These are phyloP conservation scores for Tachina lurida DNA, from an alignment of 2,888 invertebrate species.

Conservation along the genomic window DNA sequence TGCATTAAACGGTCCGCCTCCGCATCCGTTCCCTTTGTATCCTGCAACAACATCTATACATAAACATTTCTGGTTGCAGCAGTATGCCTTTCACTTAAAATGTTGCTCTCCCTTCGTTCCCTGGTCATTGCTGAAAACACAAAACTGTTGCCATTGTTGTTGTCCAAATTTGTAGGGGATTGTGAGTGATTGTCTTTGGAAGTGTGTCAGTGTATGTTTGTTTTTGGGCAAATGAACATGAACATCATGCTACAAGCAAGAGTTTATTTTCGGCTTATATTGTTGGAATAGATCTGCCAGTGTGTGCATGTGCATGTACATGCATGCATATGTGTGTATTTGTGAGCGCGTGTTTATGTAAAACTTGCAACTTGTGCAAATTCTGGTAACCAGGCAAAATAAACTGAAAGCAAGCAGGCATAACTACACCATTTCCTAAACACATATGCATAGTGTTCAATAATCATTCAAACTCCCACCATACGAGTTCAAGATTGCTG, in stretches of 20 bases:
- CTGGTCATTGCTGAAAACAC: background rate
- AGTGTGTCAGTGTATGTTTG: constrained; percentile 9
- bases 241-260: constrained; percentile 42
- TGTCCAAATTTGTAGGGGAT: constrained; percentile 20
- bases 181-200: constrained; percentile 23
- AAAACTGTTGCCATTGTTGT: constrained; percentile 47
- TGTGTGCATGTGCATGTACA: background rate
- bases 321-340: constrained; percentile 10
- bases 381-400: constrained; percentile 66
- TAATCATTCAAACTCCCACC: constrained; percentile 11
- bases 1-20: constrained; percentile 36
- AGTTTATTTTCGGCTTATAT: constrained; percentile 51
- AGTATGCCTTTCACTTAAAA: constrained; percentile 43
- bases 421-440: constrained; percentile 44
- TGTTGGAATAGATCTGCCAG: constrained; percentile 3
- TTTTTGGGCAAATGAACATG: constrained; percentile 61
- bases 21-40: constrained; percentile 6
- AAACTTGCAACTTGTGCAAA: constrained; percentile 62
- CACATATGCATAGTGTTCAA: constrained; percentile 13
- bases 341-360: constrained; percentile 29
- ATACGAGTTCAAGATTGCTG: background rate
- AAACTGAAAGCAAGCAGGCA: constrained; percentile 55
- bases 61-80: constrained; percentile 12
- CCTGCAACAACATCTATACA: background rate
- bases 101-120: background rate